These are phyloP conservation scores for Anolis apletophallus DNA, from an alignment of 2,797 vertebrate genomes.

Conservation along the genomic window DNA sequence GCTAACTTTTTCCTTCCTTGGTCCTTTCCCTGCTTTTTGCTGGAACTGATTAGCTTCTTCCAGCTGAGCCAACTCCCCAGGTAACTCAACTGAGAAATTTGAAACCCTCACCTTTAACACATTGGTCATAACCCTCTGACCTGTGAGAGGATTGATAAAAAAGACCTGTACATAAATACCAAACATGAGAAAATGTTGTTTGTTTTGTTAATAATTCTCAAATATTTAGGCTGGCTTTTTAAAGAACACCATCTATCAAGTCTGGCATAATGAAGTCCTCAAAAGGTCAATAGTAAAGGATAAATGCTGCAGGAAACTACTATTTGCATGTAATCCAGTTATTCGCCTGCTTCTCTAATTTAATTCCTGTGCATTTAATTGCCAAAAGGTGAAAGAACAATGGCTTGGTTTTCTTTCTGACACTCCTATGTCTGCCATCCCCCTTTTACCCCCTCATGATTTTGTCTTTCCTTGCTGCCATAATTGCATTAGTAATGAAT, in stretches of 20 bases:
- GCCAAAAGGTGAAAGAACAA: conserved; percentile 69
- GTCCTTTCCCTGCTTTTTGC: neutral
- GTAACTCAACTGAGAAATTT: neutral
- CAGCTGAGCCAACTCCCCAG: neutral
- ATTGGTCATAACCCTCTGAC: neutral
- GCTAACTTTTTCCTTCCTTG: neutral
- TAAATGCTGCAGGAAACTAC: conserved; percentile 69
- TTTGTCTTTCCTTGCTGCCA: conserved; percentile 38
- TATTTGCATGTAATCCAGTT: conserved; percentile 71
- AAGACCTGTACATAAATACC: neutral
- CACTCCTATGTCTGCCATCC: conserved; percentile 28
- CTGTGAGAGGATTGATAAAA: neutral
- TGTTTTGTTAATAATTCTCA: conserved; percentile 47
- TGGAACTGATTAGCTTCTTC: neutral
- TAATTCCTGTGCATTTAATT: conserved; percentile 72
- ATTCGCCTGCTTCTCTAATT: conserved; percentile 71
- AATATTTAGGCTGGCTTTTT: conserved; percentile 51
- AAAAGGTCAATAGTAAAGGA: conserved; percentile 72
- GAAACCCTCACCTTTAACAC: neutral
- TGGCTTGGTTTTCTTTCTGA: conserved; percentile 49
- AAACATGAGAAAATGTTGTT: neutral
- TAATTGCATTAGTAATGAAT: conserved; percentile 60
- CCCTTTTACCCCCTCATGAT: neutral
- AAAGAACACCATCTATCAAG: conserved; percentile 62
- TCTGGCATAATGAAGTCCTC: conserved; percentile 70